Evolutionary conservation across 35 echinoderm and acorn worm genomes (phyloP).

Genomic region (Diadema setosum): DNA sequence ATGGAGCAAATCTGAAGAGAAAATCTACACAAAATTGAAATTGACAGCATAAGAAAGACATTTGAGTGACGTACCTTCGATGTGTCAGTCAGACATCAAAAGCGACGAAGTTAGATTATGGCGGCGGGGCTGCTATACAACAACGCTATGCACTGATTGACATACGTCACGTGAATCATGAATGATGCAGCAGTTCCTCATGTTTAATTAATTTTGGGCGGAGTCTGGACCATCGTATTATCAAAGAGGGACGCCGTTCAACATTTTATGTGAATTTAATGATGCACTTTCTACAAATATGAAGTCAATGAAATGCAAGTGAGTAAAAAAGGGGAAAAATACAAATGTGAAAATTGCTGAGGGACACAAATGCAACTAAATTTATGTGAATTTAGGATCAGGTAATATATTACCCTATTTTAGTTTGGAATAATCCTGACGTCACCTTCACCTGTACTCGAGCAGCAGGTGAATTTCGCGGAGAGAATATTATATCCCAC

Average conservation of each 20-base stretch:
- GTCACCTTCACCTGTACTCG: background rate
- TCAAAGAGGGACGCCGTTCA: background rate
- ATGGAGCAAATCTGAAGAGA: background rate
- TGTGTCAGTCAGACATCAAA: conserved; percentile 49
- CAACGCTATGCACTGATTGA: conserved; percentile 61
- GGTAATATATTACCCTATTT: background rate
- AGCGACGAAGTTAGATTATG: conserved; percentile 36
- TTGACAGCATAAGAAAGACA: conserved; percentile 43
- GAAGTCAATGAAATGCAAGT: no score
- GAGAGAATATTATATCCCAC: background rate
- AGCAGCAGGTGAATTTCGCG: conserved; percentile 5
- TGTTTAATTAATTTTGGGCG: conserved; percentile 11
- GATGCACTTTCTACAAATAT: no score
- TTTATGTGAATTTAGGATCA: no score
- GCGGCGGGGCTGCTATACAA: conserved; percentile 43
- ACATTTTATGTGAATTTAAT: no score
- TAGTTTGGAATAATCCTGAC: background rate
- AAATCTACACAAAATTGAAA: conserved; percentile 24
- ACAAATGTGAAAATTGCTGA: no score
- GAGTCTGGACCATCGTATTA: background rate
- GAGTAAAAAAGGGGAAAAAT: no score
- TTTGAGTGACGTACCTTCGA: conserved; percentile 59
- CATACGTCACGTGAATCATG: conserved; percentile 50
- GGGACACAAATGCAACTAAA: no score
- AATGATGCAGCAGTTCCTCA: conserved; percentile 26